Base-by-base conservation (phyloP, 2,888 invertebrate species). In the Lagria hirta region DNA sequence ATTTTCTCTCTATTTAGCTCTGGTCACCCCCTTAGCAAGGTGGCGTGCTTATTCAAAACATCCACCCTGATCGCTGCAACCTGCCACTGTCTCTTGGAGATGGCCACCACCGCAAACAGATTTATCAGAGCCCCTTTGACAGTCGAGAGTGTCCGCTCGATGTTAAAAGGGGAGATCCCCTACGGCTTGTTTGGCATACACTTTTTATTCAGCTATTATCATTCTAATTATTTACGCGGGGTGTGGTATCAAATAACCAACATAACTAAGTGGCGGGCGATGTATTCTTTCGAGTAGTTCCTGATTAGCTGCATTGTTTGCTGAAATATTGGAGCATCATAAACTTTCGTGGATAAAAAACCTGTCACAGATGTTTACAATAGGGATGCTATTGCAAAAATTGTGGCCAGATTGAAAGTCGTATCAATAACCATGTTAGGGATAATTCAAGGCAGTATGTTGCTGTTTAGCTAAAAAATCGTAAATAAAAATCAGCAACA, bases 171-270 rank as follows among this genome's bases (percentile, higher is more conserved):
- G 59, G 60, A 55, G 57, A 58, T 50, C 49, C 62, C 65, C 63
- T 61, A 56, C 51, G 47, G 66, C 61, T 67, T 69, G 68, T 69
- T 67, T 69, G 68, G 60, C 61, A 60, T 64, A 65, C 66, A 65
- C 65, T 69, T 70, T 71, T 71, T 69, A 66, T 69, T 65, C 67
- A 59, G 60, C 70, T 65, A 72, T 72, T 72, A 72, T 72, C 68
- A 70, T 71, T 70, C 69, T 71, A 72, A 72, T 72, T 71, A 72
- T 71, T 68, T 65, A 63, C 65, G 64, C 62, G 63, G 61, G 62
- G 60, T 56, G 58, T 51, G 58, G 62, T 65, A 67, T 70, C 69
- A 55, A 62, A 68, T 70, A 68, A 70, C 70, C 69, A 61, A 68
- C 68, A 66, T 64, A 69, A 67, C 71, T 69, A 70, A 71, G 70